Base-by-base conservation (phyloP, 1,140 invertebrate species). In the Spodoptera litura region DNA sequence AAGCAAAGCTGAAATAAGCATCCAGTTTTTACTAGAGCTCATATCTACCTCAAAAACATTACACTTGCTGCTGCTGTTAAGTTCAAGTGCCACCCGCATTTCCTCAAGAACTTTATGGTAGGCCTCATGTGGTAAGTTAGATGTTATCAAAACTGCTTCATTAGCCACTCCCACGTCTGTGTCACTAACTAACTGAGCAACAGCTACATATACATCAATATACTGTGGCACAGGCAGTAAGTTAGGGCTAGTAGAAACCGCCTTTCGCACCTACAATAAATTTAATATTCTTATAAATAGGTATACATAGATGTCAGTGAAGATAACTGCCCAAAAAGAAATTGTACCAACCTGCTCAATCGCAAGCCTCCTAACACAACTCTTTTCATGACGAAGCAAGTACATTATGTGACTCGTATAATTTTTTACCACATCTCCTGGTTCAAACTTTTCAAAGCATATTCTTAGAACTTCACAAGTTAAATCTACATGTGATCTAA, bases 31-130 rank as follows among this genome's bases (percentile, higher is more conserved):
- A 49, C 2, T 25, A 27, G 3, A 10, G n/a, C 27, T 49, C 35
- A 66, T 61, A 85, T 20, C 81, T 87, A 96, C 96, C 95, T 96
- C 96, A 95, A 95, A 96, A 49, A 96, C 93, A 90, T 96, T 95
- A 84, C 96, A 96, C 82, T 95, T 93, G 64, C 95, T 93, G 87
- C 96, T 96, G 87, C 91, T 95, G 78, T 90, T 91, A 81, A 86
- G 84, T 38, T 93, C 85, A 83, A 96, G 91, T 3, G 95, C 90
- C 55, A 94, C 88, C 81, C 95, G 91, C 80, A 96, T 88, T 82
- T 94, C 93, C 6, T 95, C 88, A 25, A 96, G 83, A 12, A 96
- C 82, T 82, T 94, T 91, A 25, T 88, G 86, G 82, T 94, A 95
- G 79, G 94, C 95, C 51, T 96, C 87, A 62, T 86, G 73, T 73